phyloP scores from a whole-genome alignment of 2,113 vertebrate genomes.

The Nothobranchius kuhntae region DNA sequence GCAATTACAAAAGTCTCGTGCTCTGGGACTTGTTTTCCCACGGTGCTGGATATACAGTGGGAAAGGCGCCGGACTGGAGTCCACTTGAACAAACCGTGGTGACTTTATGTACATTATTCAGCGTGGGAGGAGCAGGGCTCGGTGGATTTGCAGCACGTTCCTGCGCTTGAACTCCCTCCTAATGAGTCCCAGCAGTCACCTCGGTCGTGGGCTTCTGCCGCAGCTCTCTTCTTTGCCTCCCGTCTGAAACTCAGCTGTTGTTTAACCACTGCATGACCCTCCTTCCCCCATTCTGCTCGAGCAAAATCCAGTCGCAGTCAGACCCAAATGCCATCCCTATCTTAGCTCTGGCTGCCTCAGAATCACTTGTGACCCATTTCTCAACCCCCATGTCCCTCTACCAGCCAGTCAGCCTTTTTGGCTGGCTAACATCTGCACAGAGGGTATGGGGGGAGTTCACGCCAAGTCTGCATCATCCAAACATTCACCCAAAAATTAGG shows the following conservation, averaged over 20 bases:
- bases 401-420: conserved; percentile 38
- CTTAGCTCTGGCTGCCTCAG: conserved; percentile 44
- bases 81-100: conserved; percentile 37
- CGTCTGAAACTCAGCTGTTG: conserved; percentile 53
- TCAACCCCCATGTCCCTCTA: conserved; percentile 35
- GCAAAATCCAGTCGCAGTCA: conserved; percentile 46
- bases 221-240: conserved; percentile 40
- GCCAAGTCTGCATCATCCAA: conserved; percentile 14
- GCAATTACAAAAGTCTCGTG: conserved; percentile 73
- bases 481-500: conserved; percentile 53
- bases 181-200: conserved; percentile 72
- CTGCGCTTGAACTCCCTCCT: conserved; percentile 59
- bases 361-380: conserved; percentile 70
- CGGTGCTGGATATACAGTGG: conserved; percentile 37
- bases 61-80: conserved; percentile 36
- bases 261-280: conserved; percentile 63
- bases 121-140: conserved; percentile 47
- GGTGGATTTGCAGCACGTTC: conserved; percentile 51
- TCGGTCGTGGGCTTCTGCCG: conserved; percentile 42
- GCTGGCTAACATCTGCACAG: conserved; percentile 45
- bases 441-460: conserved; percentile 33
- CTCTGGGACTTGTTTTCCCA: conserved; percentile 57
- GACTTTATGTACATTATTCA: conserved; percentile 62
- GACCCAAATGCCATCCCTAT: conserved; percentile 45
- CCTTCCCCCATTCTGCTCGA: conserved; percentile 13